phyloP scores from a whole-genome alignment of 92 coral and sea anemone species.

The Heteractis magnifica region DNA sequence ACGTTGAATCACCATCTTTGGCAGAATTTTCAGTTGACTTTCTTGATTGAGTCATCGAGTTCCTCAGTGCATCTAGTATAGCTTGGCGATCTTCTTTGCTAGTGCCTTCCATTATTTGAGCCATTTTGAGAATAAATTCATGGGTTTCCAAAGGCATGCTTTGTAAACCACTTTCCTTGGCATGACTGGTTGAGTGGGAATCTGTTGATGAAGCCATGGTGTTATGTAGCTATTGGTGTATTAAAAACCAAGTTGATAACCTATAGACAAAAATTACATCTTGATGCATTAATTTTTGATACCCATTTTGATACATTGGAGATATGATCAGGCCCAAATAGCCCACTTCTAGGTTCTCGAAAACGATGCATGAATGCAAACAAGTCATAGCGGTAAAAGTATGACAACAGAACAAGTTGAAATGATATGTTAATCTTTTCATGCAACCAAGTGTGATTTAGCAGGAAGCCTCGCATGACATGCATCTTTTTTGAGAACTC shows the following conservation, averaged over 20 bases:
- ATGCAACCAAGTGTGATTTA: too few relatives aligned
- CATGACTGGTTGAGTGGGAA: background rate
- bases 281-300: too few relatives aligned
- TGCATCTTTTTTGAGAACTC: too few relatives aligned
- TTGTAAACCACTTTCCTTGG: conserved; percentile 12
- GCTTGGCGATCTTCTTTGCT: conserved; percentile 37
- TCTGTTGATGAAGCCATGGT: conserved; percentile 6
- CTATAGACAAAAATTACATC: background rate
- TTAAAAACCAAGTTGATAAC: background rate
- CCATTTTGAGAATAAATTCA: conserved; percentile 24
- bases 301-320: too few relatives aligned
- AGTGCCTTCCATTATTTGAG: conserved; percentile 47
- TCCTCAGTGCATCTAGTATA: conserved; percentile 1
- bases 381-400: too few relatives aligned
- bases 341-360: too few relatives aligned
- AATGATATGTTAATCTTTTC: too few relatives aligned
- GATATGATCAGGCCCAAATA: too few relatives aligned
- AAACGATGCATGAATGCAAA: too few relatives aligned
- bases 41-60: background rate
- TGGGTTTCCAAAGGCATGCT: conserved; percentile 37
- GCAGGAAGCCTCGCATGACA: too few relatives aligned
- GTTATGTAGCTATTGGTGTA: background rate
- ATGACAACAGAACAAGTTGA: too few relatives aligned
- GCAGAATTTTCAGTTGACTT: background rate
- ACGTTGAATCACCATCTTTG: background rate